These are phyloP conservation scores for Cariama cristata DNA, from an alignment of 2,113 vertebrate species.

Conservation along the genomic window DNA sequence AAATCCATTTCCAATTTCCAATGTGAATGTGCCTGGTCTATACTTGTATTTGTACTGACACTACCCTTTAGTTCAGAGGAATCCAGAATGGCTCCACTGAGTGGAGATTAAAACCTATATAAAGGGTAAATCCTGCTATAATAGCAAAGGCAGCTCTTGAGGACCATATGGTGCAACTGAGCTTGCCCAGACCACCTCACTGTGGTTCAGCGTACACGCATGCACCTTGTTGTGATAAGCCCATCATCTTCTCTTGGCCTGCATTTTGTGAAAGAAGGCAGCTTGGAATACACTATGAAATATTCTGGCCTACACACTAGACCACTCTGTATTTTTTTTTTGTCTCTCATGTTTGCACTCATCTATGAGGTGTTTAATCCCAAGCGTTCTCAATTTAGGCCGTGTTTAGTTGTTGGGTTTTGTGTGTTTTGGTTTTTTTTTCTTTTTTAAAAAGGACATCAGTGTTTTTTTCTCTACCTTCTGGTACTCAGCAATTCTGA, in stretches of 20 bases:
- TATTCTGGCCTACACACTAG: not conserved
- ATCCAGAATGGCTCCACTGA: not conserved
- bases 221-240: not conserved
- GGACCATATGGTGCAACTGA: not conserved
- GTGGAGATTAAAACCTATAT: not conserved
- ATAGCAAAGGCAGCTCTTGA: not conserved
- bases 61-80: not conserved
- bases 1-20: not conserved
- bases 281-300: not conserved
- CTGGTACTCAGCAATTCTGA: not conserved
- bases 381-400: not conserved
- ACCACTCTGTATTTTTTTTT: not conserved
- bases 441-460: not conserved
- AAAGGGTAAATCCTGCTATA: not conserved
- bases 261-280: not conserved
- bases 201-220: accelerated
- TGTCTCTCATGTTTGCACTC: not conserved
- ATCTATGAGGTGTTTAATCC: not conserved
- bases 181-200: not conserved
- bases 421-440: too few species aligned
- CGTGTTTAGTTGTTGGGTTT: not conserved
- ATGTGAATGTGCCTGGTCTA: not conserved
- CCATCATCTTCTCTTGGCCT: not conserved
- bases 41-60: not conserved
- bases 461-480: not conserved